A percentile compares a stretch with the other conserved stretches of the same genome.
Evolutionary conservation across 2,797 vertebrate genomes (phyloP).

Genomic region (Allobates femoralis): DNA sequence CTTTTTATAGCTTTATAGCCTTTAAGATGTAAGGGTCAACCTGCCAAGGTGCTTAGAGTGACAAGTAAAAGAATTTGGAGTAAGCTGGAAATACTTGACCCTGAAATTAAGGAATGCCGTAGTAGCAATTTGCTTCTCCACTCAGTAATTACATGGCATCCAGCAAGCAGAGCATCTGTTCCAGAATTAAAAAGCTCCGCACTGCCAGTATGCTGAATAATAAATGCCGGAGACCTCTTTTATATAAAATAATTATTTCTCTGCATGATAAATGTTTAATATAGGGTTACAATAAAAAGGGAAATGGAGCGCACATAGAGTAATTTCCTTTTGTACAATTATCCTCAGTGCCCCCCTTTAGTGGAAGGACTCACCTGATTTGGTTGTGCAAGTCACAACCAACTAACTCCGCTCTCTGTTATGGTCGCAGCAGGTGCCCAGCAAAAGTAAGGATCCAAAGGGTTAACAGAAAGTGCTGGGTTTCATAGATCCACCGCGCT

Average conservation of each 20-base stretch:
- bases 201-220: constrained; percentile 67
- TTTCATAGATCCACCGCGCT: too few relatives aligned
- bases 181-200: constrained; percentile 63
- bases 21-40: constrained; percentile 19
- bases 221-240: constrained; percentile 45
- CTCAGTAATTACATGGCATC: constrained; percentile 60
- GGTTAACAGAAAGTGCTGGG: too few relatives aligned
- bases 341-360: too few relatives aligned
- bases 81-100: constrained; percentile 66
- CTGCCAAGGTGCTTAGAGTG: constrained; percentile 50
- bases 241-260: constrained; percentile 45
- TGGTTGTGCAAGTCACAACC: too few relatives aligned
- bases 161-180: constrained; percentile 66
- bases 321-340: too few relatives aligned
- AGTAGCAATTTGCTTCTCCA: constrained; percentile 62
- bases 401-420: too few relatives aligned
- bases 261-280: constrained; percentile 51
- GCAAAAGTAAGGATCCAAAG: too few relatives aligned
- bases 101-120: constrained; percentile 64
- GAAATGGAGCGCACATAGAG: too few relatives aligned
- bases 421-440: too few relatives aligned
- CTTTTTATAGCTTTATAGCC: not conserved
- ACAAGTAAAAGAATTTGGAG: constrained; percentile 11
- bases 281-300: too few relatives aligned
- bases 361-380: too few relatives aligned